These are phyloP conservation scores for Olivierus martensii DNA, from an alignment of 1,140 invertebrate species.

Conservation along the genomic window DNA sequence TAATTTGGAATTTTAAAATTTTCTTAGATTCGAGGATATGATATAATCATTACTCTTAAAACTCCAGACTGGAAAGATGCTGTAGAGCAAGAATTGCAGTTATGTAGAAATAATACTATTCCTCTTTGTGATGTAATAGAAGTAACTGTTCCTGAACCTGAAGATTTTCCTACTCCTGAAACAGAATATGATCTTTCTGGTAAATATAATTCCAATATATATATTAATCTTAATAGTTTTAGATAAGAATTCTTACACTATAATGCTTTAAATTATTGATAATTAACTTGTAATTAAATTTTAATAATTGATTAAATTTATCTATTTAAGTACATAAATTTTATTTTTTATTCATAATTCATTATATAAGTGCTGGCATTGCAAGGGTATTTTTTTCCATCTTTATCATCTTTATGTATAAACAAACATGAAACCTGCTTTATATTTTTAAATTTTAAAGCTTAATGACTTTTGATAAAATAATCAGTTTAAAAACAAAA, in stretches of 20 bases:
- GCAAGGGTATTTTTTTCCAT: no score
- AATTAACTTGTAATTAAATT: no score
- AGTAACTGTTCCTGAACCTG: not conserved
- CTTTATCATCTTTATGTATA: no score
- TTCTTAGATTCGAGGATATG: slow-evolving; percentile 47
- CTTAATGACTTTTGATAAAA: no score
- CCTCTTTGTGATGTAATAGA: slow-evolving; percentile 39
- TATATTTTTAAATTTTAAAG: no score
- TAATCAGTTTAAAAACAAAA: no score
- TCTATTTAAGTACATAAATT: no score
- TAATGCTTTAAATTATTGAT: no score
- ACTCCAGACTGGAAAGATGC: slow-evolving; percentile 67
- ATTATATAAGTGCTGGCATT: no score
- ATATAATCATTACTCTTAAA: slow-evolving; percentile 57
- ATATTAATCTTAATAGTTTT: slow-evolving; percentile 7
- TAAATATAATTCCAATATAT: slow-evolving; percentile 15
- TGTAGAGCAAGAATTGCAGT: slow-evolving; percentile 61
- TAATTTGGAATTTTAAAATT: not conserved
- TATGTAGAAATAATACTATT: slow-evolving; percentile 68
- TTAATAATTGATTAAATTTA: no score
- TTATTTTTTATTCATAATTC: no score
- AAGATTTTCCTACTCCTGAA: slow-evolving; percentile 14
- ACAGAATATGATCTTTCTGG: slow-evolving; percentile 25
- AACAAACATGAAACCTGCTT: not conserved
- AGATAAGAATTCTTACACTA: no score